phyloP scores from a whole-genome alignment of 64 coral and sea anemone genomes.

The Montipora capricornis region DNA sequence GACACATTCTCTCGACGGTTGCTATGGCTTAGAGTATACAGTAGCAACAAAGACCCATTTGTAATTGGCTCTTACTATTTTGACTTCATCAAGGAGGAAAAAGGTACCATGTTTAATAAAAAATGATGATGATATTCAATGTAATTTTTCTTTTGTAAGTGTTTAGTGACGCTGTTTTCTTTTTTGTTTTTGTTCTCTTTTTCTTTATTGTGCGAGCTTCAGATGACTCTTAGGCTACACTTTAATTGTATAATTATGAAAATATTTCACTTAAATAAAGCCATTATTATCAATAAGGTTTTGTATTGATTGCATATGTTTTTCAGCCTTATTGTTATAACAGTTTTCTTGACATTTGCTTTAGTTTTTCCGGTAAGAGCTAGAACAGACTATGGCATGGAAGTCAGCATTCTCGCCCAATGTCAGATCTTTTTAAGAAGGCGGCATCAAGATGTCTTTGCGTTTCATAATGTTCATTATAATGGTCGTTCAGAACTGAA shows the following conservation, averaged over 20 bases:
- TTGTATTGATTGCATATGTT: no score
- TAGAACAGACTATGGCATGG: constrained; percentile 34
- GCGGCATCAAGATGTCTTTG: constrained; percentile 24
- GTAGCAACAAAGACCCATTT: neutral
- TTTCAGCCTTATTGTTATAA: neutral
- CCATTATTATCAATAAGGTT: no score
- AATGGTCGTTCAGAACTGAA: constrained; percentile 48
- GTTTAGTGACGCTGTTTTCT: neutral
- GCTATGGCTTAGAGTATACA: constrained; percentile 27
- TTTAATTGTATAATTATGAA: no score
- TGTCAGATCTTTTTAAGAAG: constrained; percentile 56
- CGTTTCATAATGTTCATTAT: neutral
- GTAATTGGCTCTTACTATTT: constrained; percentile 19
- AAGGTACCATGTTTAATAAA: constrained; percentile 13
- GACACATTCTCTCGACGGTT: constrained; percentile 17
- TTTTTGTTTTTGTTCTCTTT: neutral
- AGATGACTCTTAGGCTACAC: no score
- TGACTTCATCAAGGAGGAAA: constrained; percentile 23
- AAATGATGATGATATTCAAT: no score
- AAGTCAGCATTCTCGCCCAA: constrained; percentile 41
- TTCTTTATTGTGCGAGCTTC: no score
- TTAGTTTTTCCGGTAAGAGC: constrained; percentile 42
- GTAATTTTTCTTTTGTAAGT: no score
- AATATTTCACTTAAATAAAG: no score
- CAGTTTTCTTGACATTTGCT: neutral